Percentiles rank a stretch among this genome's conserved stretches.
These are phyloP conservation scores for Xestia xanthographa DNA, from an alignment of 2,888 invertebrate genomes.

Conservation along the genomic window DNA sequence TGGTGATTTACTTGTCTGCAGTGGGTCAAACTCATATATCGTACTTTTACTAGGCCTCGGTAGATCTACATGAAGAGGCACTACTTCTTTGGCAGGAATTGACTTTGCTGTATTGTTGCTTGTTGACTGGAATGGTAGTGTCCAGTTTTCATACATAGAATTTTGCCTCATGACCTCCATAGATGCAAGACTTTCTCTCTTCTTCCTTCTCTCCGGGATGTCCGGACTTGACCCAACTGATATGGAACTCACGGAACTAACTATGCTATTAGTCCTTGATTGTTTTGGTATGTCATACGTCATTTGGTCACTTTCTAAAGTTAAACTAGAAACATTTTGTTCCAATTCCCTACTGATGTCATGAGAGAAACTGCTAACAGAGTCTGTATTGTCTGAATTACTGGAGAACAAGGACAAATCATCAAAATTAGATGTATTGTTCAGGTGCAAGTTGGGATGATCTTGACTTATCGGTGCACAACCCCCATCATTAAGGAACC, in stretches of 20 bases:
- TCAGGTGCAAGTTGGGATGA: slow-evolving; percentile 77
- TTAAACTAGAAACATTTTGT: slow-evolving; percentile 66
- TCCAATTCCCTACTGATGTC: slow-evolving; percentile 79
- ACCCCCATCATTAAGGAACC: slow-evolving; percentile 73
- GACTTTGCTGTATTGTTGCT: slow-evolving; percentile 51
- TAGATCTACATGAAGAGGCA: slow-evolving; percentile 9
- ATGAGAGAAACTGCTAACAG: slow-evolving; percentile 81
- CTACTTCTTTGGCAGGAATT: slow-evolving; percentile 30
- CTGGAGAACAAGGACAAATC: slow-evolving; percentile 82
- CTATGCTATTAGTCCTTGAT: slow-evolving; percentile 81
- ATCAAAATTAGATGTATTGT: slow-evolving; percentile 80
- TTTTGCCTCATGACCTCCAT: slow-evolving; percentile 81
- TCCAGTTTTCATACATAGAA: slow-evolving; percentile 86
- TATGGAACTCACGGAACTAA: slow-evolving; percentile 70
- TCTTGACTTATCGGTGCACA: slow-evolving; percentile 63
- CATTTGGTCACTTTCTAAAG: slow-evolving; percentile 72
- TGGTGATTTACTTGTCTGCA: slow-evolving; percentile 75
- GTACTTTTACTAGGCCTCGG: slow-evolving; percentile 89
- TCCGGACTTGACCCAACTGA: slow-evolving; percentile 76
- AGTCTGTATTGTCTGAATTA: slow-evolving; percentile 84
- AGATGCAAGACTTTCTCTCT: slow-evolving; percentile 68
- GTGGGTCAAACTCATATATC: slow-evolving; percentile 94
- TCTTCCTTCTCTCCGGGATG: slow-evolving; percentile 80
- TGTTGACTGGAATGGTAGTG: slow-evolving; percentile 72
- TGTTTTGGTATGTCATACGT: slow-evolving; percentile 85